Evolutionary conservation across 2,888 invertebrate species (phyloP).

Genomic region (Eremobia ochroleuca): DNA sequence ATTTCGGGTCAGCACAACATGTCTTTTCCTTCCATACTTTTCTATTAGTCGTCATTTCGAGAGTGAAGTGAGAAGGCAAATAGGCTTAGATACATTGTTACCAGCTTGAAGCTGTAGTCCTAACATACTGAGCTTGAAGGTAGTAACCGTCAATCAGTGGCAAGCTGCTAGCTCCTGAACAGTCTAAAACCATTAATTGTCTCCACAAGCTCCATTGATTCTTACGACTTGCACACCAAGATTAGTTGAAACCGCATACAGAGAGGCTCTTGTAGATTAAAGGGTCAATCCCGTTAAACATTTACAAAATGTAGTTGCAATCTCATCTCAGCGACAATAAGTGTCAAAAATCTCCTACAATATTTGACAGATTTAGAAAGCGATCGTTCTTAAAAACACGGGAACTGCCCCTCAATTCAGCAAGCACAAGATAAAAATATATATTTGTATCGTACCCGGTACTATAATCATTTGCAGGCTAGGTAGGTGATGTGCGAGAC

Average conservation of each 20-base stretch:
- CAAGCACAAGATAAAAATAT: too few species aligned
- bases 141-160: conserved; percentile 54
- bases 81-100: not conserved
- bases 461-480: not conserved
- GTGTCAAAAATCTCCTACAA: not conserved
- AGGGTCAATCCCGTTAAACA: not conserved
- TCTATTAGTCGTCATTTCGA: not conserved
- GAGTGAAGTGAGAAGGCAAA: not conserved
- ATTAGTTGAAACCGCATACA: conserved; percentile 32
- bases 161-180: conserved; percentile 38
- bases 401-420: not conserved
- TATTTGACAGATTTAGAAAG: not conserved
- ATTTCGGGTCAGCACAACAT: not conserved
- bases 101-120: conserved; percentile 3
- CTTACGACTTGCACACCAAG: conserved; percentile 47
- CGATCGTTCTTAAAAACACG: not conserved
- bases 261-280: not conserved
- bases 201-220: conserved; percentile 46
- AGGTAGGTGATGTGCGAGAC: not conserved
- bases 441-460: not conserved
- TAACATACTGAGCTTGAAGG: conserved; percentile 37
- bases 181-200: conserved; percentile 43
- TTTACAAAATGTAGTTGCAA: not conserved
- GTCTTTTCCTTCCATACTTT: not conserved
- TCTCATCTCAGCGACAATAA: not conserved